Conservation (phyloP, 2,888 invertebrate genomes). For the Pyrrhia umbra region DNA sequence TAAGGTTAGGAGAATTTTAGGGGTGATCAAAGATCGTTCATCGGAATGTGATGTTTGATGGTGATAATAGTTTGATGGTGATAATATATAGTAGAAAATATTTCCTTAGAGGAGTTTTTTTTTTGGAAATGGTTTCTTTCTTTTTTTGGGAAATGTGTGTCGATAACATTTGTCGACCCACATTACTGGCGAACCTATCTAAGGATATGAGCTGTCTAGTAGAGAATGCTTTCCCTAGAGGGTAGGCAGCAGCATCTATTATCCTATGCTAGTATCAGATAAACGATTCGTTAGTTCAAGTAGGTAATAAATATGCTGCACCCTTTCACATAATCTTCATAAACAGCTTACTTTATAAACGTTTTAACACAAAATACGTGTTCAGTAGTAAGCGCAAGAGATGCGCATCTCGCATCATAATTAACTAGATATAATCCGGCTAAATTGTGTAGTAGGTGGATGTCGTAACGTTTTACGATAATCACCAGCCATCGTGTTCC, state of each 20-base stretch:
- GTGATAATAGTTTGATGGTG: not conserved
- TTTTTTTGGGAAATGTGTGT: too few relatives aligned
- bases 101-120: too few relatives aligned
- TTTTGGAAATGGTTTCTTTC: too few relatives aligned
- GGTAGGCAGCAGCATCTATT: too few relatives aligned
- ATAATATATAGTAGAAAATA: too few relatives aligned
- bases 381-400: conserved; percentile 40
- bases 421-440: conserved; percentile 51
- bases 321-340: conserved; percentile 38
- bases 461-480: conserved; percentile 49
- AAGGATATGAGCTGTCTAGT: too few relatives aligned
- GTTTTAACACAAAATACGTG: conserved; percentile 41
- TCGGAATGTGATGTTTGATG: too few relatives aligned
- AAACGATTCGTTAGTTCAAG: not conserved
- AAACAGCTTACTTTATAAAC: conserved; percentile 39
- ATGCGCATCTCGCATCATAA: conserved; percentile 42
- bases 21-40: not conserved
- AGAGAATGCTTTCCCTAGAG: too few relatives aligned
- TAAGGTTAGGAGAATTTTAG: not conserved
- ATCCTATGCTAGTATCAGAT: not conserved
- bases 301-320: not conserved
- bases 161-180: too few relatives aligned
- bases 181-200: too few relatives aligned
- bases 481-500: conserved; percentile 43
- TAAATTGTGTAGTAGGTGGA: conserved; percentile 43